Percentiles rank a stretch among this genome's conserved stretches.
Evolutionary conservation across 2,797 vertebrate species (phyloP).

Genomic region (Sebastes paucispinis): DNA sequence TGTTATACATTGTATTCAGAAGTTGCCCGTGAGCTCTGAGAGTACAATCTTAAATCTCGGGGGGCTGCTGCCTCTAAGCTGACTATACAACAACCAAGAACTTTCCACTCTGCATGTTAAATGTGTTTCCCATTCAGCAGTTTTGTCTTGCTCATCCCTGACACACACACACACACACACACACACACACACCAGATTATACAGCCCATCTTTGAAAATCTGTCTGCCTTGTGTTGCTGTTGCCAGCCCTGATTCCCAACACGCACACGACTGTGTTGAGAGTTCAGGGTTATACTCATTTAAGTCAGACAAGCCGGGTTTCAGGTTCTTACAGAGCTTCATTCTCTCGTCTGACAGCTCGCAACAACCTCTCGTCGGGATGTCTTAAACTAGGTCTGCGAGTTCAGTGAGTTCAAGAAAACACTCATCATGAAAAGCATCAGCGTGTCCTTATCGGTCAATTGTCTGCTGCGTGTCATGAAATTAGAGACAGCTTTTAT

Average conservation of each 20-base stretch:
- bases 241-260: not conserved
- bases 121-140: constrained; percentile 21
- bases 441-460: not conserved
- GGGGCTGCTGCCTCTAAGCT: constrained; percentile 7
- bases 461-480: constrained; percentile 1
- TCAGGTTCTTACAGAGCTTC: constrained; percentile 20
- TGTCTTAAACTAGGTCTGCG: constrained; percentile 27
- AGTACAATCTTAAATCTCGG: constrained; percentile 12
- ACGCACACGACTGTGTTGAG: not conserved
- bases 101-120: constrained; percentile 29
- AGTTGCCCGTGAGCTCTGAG: not conserved
- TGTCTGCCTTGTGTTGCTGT: constrained; percentile 32
- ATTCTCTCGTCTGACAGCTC: constrained; percentile 18
- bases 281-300: constrained; percentile 1
- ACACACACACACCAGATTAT: constrained; percentile 44
- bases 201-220: constrained; percentile 35
- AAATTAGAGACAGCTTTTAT: constrained; percentile 38
- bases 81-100: constrained; percentile 33
- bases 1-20: not conserved
- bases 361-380: constrained; percentile 17
- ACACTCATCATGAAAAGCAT: not conserved
- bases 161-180: constrained; percentile 19
- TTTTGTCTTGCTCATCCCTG: constrained; percentile 59
- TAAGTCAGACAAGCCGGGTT: not conserved
- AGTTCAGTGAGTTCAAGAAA: constrained; percentile 41